Evolutionary conservation across 2,797 vertebrate species (phyloP).

Genomic region (Sebastolobus alascanus): DNA sequence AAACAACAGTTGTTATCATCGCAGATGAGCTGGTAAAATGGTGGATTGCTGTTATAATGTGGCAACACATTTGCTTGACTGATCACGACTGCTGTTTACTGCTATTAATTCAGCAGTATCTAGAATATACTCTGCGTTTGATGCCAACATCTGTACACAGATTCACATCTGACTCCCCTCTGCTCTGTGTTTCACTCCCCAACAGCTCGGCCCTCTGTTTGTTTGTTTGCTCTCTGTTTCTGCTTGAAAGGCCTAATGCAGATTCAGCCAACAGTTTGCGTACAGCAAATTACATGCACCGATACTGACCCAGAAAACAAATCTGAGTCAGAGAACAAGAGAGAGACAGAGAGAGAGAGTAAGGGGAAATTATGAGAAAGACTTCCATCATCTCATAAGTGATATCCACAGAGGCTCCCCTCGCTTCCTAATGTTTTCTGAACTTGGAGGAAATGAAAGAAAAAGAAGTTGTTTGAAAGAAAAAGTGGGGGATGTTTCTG

Average conservation of each 20-base stretch:
- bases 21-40: not conserved
- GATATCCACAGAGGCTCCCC: conserved; percentile 15
- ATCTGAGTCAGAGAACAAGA: conserved; percentile 7
- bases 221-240: not conserved
- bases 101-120: not conserved
- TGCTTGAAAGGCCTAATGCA: not conserved
- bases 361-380: conserved; percentile 20
- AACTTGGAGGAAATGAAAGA: not conserved
- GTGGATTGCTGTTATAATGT: not conserved
- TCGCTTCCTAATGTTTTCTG: conserved; percentile 18
- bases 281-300: not conserved
- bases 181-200: conserved; percentile 10
- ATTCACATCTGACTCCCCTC: conserved; percentile 9
- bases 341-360: not conserved
- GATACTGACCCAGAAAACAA: conserved; percentile 52
- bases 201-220: not conserved
- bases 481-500: conserved; percentile 23
- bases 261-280: conserved; percentile 37
- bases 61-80: not conserved
- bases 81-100: not conserved
- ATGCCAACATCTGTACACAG: conserved; percentile 9
- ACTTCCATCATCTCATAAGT: conserved; percentile 20
- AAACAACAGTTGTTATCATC: not conserved
- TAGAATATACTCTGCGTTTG: not conserved
- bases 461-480: conserved; percentile 29